Evolutionary conservation across 2,888 invertebrate species (phyloP).

Genomic region (Sialis fuliginosa): DNA sequence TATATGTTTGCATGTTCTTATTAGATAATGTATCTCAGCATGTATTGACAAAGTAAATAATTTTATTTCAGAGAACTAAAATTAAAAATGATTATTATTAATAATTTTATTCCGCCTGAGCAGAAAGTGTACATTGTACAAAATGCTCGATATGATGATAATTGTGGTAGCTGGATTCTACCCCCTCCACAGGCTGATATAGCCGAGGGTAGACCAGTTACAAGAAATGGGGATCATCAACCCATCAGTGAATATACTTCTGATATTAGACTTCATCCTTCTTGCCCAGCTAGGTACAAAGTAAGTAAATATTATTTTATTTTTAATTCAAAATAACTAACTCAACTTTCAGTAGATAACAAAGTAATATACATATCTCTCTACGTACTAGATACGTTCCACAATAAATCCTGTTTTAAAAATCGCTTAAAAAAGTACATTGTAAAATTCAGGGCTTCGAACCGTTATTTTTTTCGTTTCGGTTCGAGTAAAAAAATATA

Average conservation of each 20-base stretch:
- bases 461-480: no score
- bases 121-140: constrained; percentile 58
- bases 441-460: no score
- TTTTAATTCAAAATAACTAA: neutral
- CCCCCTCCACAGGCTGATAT: constrained; percentile 19
- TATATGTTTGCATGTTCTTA: no score
- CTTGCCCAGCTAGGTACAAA: neutral
- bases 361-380: no score
- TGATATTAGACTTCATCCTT: constrained; percentile 12
- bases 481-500: no score
- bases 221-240: constrained; percentile 20
- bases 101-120: constrained; percentile 76
- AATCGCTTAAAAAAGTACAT: no score
- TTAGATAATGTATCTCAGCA: no score
- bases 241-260: constrained; percentile 24
- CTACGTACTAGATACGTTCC: no score
- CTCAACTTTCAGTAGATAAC: no score
- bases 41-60: neutral
- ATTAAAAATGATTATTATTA: constrained; percentile 71
- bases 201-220: constrained; percentile 19
- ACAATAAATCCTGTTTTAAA: no score
- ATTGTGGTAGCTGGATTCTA: constrained; percentile 55
- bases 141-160: constrained; percentile 63
- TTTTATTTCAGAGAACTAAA: constrained; percentile 51
- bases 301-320: neutral